Conservation (phyloP, 2,797 vertebrate genomes). For the Pantherophis vulpinus region DNA sequence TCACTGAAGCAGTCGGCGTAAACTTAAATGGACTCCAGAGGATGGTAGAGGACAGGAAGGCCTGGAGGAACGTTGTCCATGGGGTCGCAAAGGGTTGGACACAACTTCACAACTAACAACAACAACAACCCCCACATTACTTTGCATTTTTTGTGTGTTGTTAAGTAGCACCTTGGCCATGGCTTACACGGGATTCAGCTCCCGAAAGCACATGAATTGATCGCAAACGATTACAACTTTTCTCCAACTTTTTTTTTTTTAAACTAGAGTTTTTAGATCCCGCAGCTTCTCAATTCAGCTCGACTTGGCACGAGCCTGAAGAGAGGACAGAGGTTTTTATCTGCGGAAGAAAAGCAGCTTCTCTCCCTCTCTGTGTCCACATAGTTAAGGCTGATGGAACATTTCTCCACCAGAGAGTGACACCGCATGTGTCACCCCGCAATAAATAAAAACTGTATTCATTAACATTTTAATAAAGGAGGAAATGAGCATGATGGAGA, state of each 20-base stretch:
- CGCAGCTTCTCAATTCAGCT: conserved; percentile 11
- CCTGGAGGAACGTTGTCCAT: no score
- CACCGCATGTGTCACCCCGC: conserved; percentile 61
- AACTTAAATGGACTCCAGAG: no score
- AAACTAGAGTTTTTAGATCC: conserved; percentile 9
- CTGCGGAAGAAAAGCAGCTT: conserved; percentile 44
- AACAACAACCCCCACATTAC: background rate
- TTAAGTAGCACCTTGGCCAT: background rate
- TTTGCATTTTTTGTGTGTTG: background rate
- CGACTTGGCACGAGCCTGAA: conserved; percentile 15
- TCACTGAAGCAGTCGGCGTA: no score
- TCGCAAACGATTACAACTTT: background rate
- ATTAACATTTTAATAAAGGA: conserved; percentile 78
- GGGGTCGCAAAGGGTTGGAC: rapidly evolving
- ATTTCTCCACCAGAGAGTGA: conserved; percentile 67
- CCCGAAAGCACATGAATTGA: background rate
- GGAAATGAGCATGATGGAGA: conserved; percentile 73
- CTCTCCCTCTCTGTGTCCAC: conserved; percentile 52
- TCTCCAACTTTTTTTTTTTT: background rate
- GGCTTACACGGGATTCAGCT: background rate
- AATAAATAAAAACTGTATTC: conserved; percentile 78
- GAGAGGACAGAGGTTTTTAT: conserved; percentile 46
- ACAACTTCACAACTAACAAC: no score
- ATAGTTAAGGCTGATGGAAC: conserved; percentile 56
- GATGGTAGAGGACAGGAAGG: no score